These are phyloP conservation scores for Falco peregrinus DNA, from an alignment of 2,797 vertebrate species.

Conservation along the genomic window DNA sequence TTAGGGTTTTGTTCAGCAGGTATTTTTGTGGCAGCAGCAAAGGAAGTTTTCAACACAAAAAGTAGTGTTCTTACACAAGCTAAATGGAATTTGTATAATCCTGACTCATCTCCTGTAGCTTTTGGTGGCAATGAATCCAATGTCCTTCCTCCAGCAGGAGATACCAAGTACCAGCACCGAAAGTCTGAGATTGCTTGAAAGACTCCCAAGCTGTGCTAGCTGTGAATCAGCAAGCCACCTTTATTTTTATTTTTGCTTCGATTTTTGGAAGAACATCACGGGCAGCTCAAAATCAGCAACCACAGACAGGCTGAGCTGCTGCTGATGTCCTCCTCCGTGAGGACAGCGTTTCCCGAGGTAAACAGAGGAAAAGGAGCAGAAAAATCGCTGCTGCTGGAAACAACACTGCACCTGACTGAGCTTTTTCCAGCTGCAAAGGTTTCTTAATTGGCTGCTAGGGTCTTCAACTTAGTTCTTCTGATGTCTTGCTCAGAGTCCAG, in stretches of 20 bases:
- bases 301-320: background rate
- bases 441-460: background rate
- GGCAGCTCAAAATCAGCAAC: background rate
- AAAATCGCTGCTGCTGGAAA: background rate
- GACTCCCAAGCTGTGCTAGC: background rate
- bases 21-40: background rate
- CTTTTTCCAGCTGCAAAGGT: background rate
- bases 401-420: background rate
- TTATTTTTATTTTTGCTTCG: background rate
- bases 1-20: background rate
- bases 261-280: background rate
- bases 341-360: background rate
- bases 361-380: background rate
- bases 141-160: background rate
- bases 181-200: background rate
- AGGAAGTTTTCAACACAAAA: background rate
- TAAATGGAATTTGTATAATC: background rate
- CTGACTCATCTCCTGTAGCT: background rate
- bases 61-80: constrained; percentile 1
- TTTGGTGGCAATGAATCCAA: background rate
- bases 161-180: background rate
- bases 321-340: background rate
- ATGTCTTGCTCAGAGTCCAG: background rate
- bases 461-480: background rate
- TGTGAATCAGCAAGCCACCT: background rate